Evolutionary conservation across 2,113 vertebrate species (phyloP).

Genomic region (Phaetusa simplex): DNA sequence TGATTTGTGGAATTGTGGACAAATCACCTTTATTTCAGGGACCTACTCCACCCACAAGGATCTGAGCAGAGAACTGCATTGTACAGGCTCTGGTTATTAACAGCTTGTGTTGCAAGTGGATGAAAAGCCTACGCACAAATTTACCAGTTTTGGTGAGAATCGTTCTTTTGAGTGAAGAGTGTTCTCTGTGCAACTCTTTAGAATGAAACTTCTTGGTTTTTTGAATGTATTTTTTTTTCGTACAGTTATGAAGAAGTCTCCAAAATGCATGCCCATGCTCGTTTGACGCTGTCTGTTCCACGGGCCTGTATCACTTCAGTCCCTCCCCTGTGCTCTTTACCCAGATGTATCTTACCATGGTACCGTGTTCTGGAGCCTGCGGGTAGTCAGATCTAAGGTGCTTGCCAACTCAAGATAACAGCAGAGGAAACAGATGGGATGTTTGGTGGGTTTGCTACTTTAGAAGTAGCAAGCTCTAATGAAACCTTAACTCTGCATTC

Average conservation of each 20-base stretch:
- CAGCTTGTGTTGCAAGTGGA: neutral
- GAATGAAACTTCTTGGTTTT: neutral
- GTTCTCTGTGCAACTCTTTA: neutral
- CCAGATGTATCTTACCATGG: neutral
- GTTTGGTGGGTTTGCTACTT: neutral
- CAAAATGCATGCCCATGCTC: neutral
- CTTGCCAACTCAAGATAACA: neutral
- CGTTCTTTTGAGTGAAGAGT: neutral
- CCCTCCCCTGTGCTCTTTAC: neutral
- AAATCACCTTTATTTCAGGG: neutral
- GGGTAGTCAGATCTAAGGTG: neutral
- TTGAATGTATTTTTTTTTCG: neutral
- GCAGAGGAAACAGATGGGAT: neutral
- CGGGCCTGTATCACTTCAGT: neutral
- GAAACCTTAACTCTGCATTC: neutral
- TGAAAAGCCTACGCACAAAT: neutral
- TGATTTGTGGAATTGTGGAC: neutral
- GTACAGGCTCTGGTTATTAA: neutral
- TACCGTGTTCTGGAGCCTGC: neutral
- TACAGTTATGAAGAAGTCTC: neutral
- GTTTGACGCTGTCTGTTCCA: neutral
- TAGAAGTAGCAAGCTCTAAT: neutral
- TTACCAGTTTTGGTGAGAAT: neutral
- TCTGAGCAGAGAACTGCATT: neutral
- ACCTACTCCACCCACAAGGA: neutral